Percentiles rank a stretch among this genome's conserved stretches.
Conservation (phyloP, 2,797 vertebrate species). For the Danio albolineatus region DNA sequence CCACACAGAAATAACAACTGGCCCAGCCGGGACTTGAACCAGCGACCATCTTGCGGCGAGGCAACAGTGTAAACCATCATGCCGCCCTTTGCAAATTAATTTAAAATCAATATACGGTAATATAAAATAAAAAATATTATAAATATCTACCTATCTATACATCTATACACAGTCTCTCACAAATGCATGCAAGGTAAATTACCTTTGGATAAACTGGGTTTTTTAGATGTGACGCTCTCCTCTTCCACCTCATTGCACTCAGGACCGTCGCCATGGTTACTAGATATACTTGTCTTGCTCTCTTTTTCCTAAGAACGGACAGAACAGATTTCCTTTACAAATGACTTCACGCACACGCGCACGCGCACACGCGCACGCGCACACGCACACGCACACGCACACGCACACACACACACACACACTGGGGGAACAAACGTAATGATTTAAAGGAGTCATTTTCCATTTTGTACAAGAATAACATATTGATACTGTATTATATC, state of each 20-base stretch:
- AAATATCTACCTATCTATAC: too few species aligned
- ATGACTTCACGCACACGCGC: too few species aligned
- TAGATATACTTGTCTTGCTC: slow-evolving; percentile 78
- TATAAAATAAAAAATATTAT: too few species aligned
- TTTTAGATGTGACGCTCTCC: slow-evolving; percentile 85
- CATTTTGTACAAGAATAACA: too few species aligned
- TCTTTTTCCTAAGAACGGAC: slow-evolving; percentile 74
- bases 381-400: too few species aligned
- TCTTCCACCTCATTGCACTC: slow-evolving; percentile 85
- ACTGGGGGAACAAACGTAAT: not conserved
- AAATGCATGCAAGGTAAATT: slow-evolving; percentile 54
- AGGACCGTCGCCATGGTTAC: slow-evolving; percentile 83
- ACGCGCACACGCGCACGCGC: too few species aligned
- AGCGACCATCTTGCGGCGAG: too few species aligned
- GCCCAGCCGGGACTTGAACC: too few species aligned
- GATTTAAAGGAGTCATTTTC: not conserved
- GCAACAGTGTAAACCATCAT: too few species aligned
- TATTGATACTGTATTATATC: too few species aligned
- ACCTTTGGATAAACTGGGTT: slow-evolving; percentile 90
- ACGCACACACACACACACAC: too few species aligned
- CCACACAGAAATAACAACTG: too few species aligned
- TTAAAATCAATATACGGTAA: not conserved
- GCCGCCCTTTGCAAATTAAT: not conserved
- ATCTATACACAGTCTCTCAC: slow-evolving; percentile 46
- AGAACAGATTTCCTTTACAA: slow-evolving; percentile 34